Conservation (phyloP, 2,797 vertebrate species). For the Cheirogaleus major region DNA sequence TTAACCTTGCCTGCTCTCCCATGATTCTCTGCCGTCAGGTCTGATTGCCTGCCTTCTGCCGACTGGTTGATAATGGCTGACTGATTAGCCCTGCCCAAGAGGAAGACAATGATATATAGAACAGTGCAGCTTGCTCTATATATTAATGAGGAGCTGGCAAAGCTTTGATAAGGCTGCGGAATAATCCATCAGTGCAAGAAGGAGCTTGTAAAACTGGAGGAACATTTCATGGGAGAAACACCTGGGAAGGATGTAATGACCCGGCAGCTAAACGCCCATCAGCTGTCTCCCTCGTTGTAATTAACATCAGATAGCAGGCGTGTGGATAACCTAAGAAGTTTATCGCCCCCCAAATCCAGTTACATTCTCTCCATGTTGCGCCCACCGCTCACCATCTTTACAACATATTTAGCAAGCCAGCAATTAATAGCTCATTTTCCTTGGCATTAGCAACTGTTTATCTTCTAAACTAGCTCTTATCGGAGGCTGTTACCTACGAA, state of each 20-base stretch:
- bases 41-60: slow-evolving; percentile 93
- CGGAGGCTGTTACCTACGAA: slow-evolving; percentile 85
- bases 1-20: slow-evolving; percentile 93
- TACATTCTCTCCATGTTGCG: slow-evolving; percentile 74
- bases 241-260: slow-evolving; percentile 89
- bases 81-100: slow-evolving; percentile 92
- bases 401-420: slow-evolving; percentile 83
- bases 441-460: slow-evolving; percentile 86
- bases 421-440: slow-evolving; percentile 90
- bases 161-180: slow-evolving; percentile 93
- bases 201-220: slow-evolving; percentile 88
- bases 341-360: slow-evolving; percentile 85
- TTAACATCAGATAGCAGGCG: slow-evolving; percentile 86
- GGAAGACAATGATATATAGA: slow-evolving; percentile 94
- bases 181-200: slow-evolving; percentile 90
- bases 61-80: slow-evolving; percentile 92
- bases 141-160: slow-evolving; percentile 95
- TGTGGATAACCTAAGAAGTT: slow-evolving; percentile 77
- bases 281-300: slow-evolving; percentile 85
- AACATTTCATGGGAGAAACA: slow-evolving; percentile 87
- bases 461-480: slow-evolving; percentile 87
- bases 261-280: slow-evolving; percentile 86
- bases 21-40: slow-evolving; percentile 92
- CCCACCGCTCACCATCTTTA: slow-evolving; percentile 79
- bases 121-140: slow-evolving; percentile 89